Conservation (phyloP, 2,797 vertebrate species). For the Enteromius viviparus region DNA sequence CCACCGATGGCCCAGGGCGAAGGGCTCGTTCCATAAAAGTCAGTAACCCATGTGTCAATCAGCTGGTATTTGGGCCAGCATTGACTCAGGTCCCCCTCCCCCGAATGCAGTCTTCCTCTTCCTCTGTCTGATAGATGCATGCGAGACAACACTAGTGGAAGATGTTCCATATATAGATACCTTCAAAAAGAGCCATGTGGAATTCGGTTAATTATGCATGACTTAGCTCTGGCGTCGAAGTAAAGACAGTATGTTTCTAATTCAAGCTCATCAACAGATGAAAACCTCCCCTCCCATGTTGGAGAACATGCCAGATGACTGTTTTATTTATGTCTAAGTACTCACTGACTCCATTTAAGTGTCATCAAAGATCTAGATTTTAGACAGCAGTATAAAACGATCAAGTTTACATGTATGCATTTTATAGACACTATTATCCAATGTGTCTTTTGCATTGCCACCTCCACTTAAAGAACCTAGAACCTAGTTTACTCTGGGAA, state of each 20-base stretch:
- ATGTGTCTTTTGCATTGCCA: conserved; percentile 19
- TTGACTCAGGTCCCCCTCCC: conserved; percentile 55
- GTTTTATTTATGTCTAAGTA: conserved; percentile 30
- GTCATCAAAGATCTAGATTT: conserved; percentile 4
- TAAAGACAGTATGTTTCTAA: conserved; percentile 63
- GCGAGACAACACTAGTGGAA: conserved; percentile 46
- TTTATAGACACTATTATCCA: background rate
- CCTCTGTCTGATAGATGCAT: conserved; percentile 23
- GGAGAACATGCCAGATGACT: conserved; percentile 28
- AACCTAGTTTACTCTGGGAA: conserved; percentile 48
- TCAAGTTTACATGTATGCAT: background rate
- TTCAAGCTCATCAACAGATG: conserved; percentile 54
- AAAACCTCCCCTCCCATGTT: conserved; percentile 52
- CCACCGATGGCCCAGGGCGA: conserved; percentile 53
- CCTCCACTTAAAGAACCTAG: conserved; percentile 16
- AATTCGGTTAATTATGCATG: conserved; percentile 62
- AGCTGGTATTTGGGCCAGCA: conserved; percentile 67
- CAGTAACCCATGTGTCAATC: conserved; percentile 69
- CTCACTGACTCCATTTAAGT: conserved; percentile 17
- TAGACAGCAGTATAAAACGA: background rate
- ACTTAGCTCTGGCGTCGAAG: conserved; percentile 52
- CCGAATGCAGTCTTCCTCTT: conserved; percentile 14
- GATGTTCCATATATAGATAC: conserved; percentile 51
- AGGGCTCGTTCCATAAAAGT: conserved; percentile 66
- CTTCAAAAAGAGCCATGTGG: conserved; percentile 51